Evolutionary conservation across 2,888 invertebrate species (phyloP).

Genomic region (Cephus nigrinus): DNA sequence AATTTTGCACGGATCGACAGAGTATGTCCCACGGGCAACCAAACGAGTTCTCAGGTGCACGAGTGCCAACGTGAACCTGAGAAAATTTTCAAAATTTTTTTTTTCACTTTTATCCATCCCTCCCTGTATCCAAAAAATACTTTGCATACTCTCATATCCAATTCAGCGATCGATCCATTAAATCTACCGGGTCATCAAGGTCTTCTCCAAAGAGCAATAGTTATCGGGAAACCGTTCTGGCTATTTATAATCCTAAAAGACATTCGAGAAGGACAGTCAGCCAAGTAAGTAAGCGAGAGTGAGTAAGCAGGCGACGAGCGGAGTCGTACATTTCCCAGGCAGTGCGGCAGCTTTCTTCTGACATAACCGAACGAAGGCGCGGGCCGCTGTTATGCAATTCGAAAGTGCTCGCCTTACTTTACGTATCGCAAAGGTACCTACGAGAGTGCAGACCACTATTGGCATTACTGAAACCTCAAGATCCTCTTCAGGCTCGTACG

Average conservation of each 20-base stretch:
- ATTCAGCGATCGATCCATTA: not conserved
- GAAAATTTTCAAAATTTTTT: not conserved
- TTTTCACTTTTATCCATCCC: not conserved
- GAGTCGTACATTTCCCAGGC: conserved; percentile 54
- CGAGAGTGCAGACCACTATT: not conserved
- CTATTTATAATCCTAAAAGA: not conserved
- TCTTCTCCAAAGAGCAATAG: not conserved
- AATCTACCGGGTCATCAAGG: not conserved
- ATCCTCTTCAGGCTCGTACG: not conserved
- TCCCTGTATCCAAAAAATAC: too few species aligned
- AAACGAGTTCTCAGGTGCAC: not conserved
- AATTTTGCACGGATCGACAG: not conserved
- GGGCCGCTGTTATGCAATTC: conserved; percentile 64
- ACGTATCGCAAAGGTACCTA: conserved; percentile 47
- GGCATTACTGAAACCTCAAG: not conserved
- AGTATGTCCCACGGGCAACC: not conserved
- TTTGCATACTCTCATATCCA: not conserved
- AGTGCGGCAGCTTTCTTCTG: conserved; percentile 64
- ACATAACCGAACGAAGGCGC: conserved; percentile 66
- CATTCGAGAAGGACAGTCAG: not conserved
- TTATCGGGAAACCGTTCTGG: not conserved
- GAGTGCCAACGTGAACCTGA: too few species aligned
- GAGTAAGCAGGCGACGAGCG: conserved; percentile 3
- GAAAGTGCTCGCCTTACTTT: conserved; percentile 67
- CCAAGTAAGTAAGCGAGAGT: not conserved